These are phyloP conservation scores for Periphyllus acericola DNA, from an alignment of 2,888 invertebrate genomes.

Conservation along the genomic window DNA sequence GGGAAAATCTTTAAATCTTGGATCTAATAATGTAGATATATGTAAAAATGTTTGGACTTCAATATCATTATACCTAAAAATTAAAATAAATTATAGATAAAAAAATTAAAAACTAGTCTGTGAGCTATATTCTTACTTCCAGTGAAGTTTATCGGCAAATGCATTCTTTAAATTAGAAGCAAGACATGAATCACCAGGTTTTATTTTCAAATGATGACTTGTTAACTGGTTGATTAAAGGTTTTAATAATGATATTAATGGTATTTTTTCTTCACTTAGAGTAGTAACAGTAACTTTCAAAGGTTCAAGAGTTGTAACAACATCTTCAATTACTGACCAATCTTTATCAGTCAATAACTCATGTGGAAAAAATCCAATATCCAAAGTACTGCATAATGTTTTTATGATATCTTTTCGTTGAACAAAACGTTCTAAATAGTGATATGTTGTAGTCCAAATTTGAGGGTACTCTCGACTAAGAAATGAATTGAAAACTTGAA, in stretches of 20 bases:
- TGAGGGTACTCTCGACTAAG: slow-evolving; percentile 64
- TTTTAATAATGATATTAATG: slow-evolving; percentile 69
- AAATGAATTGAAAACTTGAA: slow-evolving; percentile 64
- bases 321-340: slow-evolving; percentile 68
- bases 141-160: slow-evolving; percentile 64
- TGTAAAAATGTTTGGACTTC: slow-evolving; percentile 68
- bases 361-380: slow-evolving; percentile 66
- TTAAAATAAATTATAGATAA: neutral
- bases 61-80: slow-evolving; percentile 67
- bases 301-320: slow-evolving; percentile 69
- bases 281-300: slow-evolving; percentile 70
- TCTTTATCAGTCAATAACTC: slow-evolving; percentile 67
- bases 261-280: slow-evolving; percentile 69
- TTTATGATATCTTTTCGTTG: slow-evolving; percentile 67
- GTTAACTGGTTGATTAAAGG: slow-evolving; percentile 70
- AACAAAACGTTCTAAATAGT: slow-evolving; percentile 68
- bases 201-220: slow-evolving; percentile 68
- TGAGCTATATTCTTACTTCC: slow-evolving; percentile 34
- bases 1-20: slow-evolving; percentile 69
- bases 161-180: slow-evolving; percentile 68
- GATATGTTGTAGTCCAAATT: slow-evolving; percentile 69
- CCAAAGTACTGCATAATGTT: slow-evolving; percentile 67
- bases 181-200: slow-evolving; percentile 67
- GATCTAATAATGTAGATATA: slow-evolving; percentile 69
- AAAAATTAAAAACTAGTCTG: neutral